Evolutionary conservation across 2,888 invertebrate genomes (phyloP).

Genomic region (Clivina fossor): DNA sequence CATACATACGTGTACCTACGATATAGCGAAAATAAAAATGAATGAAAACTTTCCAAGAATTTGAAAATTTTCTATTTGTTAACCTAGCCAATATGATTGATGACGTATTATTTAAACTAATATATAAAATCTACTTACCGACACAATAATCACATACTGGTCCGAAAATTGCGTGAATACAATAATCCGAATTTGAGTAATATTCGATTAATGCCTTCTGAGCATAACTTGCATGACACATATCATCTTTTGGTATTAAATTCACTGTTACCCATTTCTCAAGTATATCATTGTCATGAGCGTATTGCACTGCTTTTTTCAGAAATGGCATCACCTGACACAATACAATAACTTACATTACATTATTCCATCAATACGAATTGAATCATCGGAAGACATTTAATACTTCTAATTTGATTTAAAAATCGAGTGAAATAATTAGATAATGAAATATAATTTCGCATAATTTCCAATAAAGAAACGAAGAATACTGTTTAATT

Average conservation of each 20-base stretch:
- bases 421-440: too few relatives aligned
- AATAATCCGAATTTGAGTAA: conserved; percentile 61
- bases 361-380: too few relatives aligned
- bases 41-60: too few relatives aligned
- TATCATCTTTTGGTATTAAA: conserved; percentile 68
- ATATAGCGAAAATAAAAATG: too few relatives aligned
- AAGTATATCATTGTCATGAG: conserved; percentile 57
- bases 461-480: too few relatives aligned
- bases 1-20: conserved; percentile 9
- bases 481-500: too few relatives aligned
- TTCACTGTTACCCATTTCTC: conserved; percentile 62
- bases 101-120: background rate
- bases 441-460: too few relatives aligned
- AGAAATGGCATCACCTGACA: conserved; percentile 63
- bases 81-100: too few relatives aligned
- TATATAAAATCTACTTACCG: conserved; percentile 61
- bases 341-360: conserved; percentile 38
- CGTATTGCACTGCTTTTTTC: conserved; percentile 62
- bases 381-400: too few relatives aligned
- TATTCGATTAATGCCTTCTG: conserved; percentile 73
- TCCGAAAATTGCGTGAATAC: conserved; percentile 78
- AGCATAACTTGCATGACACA: conserved; percentile 72
- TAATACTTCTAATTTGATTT: too few relatives aligned
- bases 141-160: conserved; percentile 80
- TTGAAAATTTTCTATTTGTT: too few relatives aligned